Evolutionary conservation across 2,113 vertebrate species (phyloP).

Genomic region (Merops nubicus): DNA sequence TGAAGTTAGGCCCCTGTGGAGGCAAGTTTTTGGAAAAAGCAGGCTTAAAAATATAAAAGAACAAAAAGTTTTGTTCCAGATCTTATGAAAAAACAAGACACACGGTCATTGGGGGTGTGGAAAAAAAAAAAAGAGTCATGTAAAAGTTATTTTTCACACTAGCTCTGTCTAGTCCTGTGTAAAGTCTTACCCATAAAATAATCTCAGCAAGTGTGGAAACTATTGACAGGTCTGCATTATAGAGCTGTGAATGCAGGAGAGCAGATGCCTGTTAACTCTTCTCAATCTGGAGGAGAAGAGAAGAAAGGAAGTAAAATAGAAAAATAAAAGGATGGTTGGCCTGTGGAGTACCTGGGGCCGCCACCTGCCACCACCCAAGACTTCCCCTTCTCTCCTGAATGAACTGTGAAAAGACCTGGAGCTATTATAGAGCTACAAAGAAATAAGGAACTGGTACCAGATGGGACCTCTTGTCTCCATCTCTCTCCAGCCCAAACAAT

Average conservation of each 20-base stretch:
- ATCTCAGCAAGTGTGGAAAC: slow-evolving; percentile 64
- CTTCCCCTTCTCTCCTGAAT: slow-evolving; percentile 22
- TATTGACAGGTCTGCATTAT: slow-evolving; percentile 67
- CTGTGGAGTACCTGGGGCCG: not conserved
- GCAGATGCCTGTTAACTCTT: slow-evolving; percentile 59
- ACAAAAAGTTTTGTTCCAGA: not conserved
- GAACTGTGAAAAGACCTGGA: slow-evolving; percentile 76
- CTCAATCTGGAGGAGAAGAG: not conserved
- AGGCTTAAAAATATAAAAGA: not conserved
- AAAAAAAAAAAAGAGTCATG: not conserved
- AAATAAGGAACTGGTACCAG: slow-evolving; percentile 79
- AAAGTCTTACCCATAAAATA: slow-evolving; percentile 59
- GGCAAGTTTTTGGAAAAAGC: not conserved
- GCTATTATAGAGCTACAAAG: slow-evolving; percentile 73
- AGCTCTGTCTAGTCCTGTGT: slow-evolving; percentile 57
- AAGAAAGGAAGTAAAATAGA: not conserved
- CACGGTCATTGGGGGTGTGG: not conserved
- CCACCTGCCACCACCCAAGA: not conserved
- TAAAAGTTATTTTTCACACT: slow-evolving; percentile 55
- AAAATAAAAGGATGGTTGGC: not conserved
- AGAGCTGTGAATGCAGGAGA: slow-evolving; percentile 50
- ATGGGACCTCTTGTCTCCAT: slow-evolving; percentile 84
- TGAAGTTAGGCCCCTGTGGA: not conserved
- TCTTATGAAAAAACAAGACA: not conserved
- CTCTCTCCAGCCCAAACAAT: slow-evolving; percentile 84